Evolutionary conservation across 2,113 vertebrate genomes (phyloP), one percentile per base, ranked within the genome.

Genomic region (Eolophus roseicapilla): DNA sequence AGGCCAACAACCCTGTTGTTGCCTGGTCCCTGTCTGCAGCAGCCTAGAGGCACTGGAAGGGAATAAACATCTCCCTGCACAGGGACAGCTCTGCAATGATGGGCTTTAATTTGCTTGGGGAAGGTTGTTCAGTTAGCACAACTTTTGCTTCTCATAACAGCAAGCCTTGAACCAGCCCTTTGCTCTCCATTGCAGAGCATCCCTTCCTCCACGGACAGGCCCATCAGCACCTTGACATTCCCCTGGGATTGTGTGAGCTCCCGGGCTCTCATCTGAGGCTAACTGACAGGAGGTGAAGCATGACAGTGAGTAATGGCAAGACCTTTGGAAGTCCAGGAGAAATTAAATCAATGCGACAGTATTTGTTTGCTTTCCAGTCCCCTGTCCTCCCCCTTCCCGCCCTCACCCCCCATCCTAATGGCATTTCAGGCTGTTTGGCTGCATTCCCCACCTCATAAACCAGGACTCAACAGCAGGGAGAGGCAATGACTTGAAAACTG

Each of bases 241-340:
- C 1, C 2, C 92, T 28, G 90, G 55, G 86, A 92, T 69, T 44
- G 47, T 35, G n/a, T 3, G 0, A 23, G 89, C 73, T 83, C 73
- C 63, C 44, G 12, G 62, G 50, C 68, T 57, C 78, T 68, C 52
- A 10, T 16, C 43, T 37, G 79, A 59, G 53, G 53, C 68, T 71
- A 50, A 79, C 62, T 83, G 94, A 57, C 82, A 62, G 85, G 78
- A 70, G 77, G 63, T 80, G 94, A 90, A 71, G 68, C 82, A n/a
- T 47, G 82, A 27, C 90, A 77, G 59, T 64, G 92, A 88, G 77
- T 63, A 80, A 84, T 49, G 53, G 78, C 86, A 49, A 57, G 82
- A 88, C 92, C 86, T 94, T 90, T 90, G 92, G 60, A 94, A 92
- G n/a, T 44, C 69, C 49, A 33, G 17, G 79, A 92, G 92, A 90